Conservation (phyloP, 2,113 vertebrate species). For the Muntiacus reevesi region DNA sequence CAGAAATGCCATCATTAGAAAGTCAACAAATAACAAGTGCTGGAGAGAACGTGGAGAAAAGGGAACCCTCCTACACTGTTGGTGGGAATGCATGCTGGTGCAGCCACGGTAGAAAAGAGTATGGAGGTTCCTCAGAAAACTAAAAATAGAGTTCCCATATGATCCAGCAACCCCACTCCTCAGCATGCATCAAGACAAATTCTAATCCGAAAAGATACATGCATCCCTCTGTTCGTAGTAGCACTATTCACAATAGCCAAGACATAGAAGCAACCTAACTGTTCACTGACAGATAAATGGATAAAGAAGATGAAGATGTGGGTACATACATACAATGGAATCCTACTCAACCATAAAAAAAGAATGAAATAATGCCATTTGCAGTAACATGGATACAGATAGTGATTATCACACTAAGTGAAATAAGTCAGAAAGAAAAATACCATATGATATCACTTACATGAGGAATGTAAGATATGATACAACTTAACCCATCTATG, state of each 20-base stretch:
- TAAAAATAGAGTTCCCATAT: not conserved
- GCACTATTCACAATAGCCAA: not conserved
- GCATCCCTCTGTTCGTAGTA: not conserved
- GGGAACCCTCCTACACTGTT: not conserved
- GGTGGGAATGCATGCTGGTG: not conserved
- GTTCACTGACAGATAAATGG: not conserved
- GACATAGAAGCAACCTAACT: not conserved
- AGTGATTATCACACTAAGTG: not conserved
- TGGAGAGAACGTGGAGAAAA: not conserved
- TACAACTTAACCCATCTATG: not conserved
- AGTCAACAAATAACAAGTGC: not conserved
- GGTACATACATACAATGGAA: not conserved
- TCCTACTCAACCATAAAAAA: not conserved
- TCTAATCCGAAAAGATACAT: not conserved
- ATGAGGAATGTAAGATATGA: not conserved
- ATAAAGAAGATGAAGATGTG: not conserved
- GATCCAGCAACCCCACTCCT: not conserved
- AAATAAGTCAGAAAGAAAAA: not conserved
- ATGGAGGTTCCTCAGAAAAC: not conserved
- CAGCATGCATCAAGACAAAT: not conserved
- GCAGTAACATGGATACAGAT: not conserved
- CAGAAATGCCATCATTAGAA: not conserved
- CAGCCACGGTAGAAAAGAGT: not conserved
- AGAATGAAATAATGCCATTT: not conserved
- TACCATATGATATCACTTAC: not conserved